phyloP scores from a whole-genome alignment of 92 coral and sea anemone species.

The Pocillopora grandis region DNA sequence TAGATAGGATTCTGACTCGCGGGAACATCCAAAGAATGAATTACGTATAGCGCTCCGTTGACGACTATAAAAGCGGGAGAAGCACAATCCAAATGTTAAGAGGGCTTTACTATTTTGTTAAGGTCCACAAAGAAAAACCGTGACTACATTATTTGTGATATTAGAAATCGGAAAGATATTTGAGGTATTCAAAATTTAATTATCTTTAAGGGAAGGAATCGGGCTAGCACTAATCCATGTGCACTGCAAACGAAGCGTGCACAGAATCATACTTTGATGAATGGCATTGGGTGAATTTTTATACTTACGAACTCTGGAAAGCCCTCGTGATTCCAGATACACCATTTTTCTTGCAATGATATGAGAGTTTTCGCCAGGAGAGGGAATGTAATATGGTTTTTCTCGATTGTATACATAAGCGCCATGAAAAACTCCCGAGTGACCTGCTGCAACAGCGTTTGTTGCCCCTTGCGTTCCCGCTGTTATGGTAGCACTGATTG shows the following conservation, averaged over 20 bases:
- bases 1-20: constrained; percentile 73
- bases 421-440: constrained; percentile 39
- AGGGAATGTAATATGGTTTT: constrained; percentile 35
- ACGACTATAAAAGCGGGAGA: constrained; percentile 52
- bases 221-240: too few species aligned
- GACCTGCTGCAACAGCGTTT: background rate
- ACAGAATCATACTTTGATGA: too few species aligned
- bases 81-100: too few species aligned
- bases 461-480: constrained; percentile 5
- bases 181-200: too few species aligned
- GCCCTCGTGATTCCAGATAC: constrained; percentile 30
- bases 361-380: constrained; percentile 15
- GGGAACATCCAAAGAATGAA: constrained; percentile 82
- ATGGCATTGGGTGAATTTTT: too few species aligned
- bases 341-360: constrained; percentile 2
- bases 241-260: too few species aligned
- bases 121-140: too few species aligned
- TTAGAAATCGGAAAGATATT: too few species aligned
- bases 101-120: too few species aligned
- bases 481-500: background rate
- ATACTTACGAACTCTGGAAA: constrained; percentile 44
- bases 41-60: constrained; percentile 61
- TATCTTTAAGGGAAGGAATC: too few species aligned
- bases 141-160: too few species aligned
- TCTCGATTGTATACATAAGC: constrained; percentile 30